Percentiles rank a stretch among this genome's conserved stretches.
These are phyloP conservation scores for Pyrgilauda ruficollis DNA, from an alignment of 2,113 vertebrate genomes.

Conservation along the genomic window DNA sequence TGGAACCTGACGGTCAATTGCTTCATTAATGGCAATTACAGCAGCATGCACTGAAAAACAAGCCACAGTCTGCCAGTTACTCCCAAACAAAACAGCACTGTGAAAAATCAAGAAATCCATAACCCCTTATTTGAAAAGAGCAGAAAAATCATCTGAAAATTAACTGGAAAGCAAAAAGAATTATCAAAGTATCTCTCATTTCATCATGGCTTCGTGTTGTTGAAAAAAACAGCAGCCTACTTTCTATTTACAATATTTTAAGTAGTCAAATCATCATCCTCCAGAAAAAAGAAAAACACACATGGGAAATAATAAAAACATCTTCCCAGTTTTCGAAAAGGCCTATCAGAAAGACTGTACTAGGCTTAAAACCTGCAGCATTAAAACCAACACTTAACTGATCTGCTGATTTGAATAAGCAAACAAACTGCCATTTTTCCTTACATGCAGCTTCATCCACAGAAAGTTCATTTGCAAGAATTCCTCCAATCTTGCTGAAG, in stretches of 20 bases:
- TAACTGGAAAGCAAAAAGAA: background rate
- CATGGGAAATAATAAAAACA: background rate
- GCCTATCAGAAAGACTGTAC: background rate
- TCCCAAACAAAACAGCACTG: background rate
- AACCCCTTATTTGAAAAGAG: background rate
- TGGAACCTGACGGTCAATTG: conserved; percentile 85
- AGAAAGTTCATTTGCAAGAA: conserved; percentile 94
- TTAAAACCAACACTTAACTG: background rate
- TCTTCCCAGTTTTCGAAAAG: background rate
- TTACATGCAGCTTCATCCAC: conserved; percentile 96
- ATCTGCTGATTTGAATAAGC: background rate
- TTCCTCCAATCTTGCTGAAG: conserved; percentile 98
- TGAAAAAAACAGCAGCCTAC: background rate
- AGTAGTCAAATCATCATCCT: background rate
- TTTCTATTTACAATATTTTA: background rate
- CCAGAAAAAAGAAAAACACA: background rate
- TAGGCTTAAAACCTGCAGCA: background rate
- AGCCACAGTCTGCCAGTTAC: background rate
- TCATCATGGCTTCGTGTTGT: background rate
- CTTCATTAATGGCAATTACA: conserved; percentile 97
- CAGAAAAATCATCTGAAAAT: background rate
- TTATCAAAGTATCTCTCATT: background rate
- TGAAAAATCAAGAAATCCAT: background rate
- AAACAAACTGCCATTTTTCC: conserved; percentile 12
- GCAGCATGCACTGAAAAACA: conserved; percentile 89